Base-by-base conservation (phyloP, 2,797 vertebrate species). In the Falco naumanni region DNA sequence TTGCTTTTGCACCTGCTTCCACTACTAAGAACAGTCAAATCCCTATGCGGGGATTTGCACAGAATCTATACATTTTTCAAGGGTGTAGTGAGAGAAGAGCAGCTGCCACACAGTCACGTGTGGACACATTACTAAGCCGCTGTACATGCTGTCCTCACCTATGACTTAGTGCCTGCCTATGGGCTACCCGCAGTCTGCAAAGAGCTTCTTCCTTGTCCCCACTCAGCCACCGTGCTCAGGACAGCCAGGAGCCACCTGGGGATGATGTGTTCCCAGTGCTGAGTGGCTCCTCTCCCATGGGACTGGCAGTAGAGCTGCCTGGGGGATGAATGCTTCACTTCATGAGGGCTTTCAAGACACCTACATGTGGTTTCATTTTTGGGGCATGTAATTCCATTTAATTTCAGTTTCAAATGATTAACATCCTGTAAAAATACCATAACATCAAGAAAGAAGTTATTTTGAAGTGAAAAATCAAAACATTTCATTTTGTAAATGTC, bases 341-440 rank as follows among this genome's bases (percentile, higher is more conserved):
- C 63, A 48, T 18, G 18, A 68, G 31, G 54, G 34, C 59, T 95
- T 64, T 80, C 59, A 22, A 87, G 70, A 89, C 90, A 89, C 81
- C 75, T 80, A 76, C 90, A 18, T 34, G 10, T 56, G 21, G 43
- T 84, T 94, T 92, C 81, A 64, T 77, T 94, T 95, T 87, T 84
- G 84, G 89, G 95, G 92, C 92, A 93, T 3, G 60, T 94, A 93
- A 95, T 93, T 51, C 26, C 0, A 45, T 91, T 96, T 87, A 31
- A 95, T 97, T 95, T 96, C 86, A 68, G 95, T 95, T 95, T 95
- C 86, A 96, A 92, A 95, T 85, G 50, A 93, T 96, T 84, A 93
- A 45, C 82, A 92, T 80, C 50, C 95, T 83, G 84, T 94, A 95
- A 94, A 96, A 84, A 92, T 47, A 87, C 63, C 51, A 6, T 29